Evolutionary conservation across 2,797 vertebrate species (phyloP).

Genomic region (Pampus argenteus): DNA sequence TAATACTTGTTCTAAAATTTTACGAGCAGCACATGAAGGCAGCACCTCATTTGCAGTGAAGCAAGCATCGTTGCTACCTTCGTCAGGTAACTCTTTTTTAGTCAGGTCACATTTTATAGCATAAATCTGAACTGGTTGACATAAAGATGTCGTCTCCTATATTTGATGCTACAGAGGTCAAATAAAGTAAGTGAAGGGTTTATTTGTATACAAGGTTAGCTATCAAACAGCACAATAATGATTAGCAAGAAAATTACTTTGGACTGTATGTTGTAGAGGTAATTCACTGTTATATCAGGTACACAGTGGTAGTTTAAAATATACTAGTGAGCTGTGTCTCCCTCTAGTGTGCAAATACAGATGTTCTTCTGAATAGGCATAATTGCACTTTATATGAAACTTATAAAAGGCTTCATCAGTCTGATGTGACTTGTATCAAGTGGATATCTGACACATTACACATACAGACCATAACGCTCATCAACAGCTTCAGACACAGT

Average conservation of each 20-base stretch:
- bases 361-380: too few relatives aligned
- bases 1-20: neutral
- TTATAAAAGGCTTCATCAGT: too few relatives aligned
- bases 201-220: neutral
- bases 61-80: neutral
- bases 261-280: neutral
- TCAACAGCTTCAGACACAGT: constrained; percentile 21
- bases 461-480: neutral
- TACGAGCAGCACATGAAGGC: constrained; percentile 22
- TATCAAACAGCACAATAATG: neutral
- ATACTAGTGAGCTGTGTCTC: constrained; percentile 62
- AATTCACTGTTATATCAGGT: neutral
- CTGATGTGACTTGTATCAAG: too few relatives aligned
- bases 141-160: fast-evolving
- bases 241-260: neutral
- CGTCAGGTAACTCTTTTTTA: constrained; percentile 19
- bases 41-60: neutral
- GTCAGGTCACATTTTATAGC: fast-evolving
- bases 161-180: neutral
- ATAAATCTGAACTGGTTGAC: neutral
- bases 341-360: constrained; percentile 63
- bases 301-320: neutral
- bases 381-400: too few relatives aligned
- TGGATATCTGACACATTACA: too few relatives aligned
- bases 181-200: neutral